Conservation (phyloP, 2,113 vertebrate genomes). For the Taxidea taxus region DNA sequence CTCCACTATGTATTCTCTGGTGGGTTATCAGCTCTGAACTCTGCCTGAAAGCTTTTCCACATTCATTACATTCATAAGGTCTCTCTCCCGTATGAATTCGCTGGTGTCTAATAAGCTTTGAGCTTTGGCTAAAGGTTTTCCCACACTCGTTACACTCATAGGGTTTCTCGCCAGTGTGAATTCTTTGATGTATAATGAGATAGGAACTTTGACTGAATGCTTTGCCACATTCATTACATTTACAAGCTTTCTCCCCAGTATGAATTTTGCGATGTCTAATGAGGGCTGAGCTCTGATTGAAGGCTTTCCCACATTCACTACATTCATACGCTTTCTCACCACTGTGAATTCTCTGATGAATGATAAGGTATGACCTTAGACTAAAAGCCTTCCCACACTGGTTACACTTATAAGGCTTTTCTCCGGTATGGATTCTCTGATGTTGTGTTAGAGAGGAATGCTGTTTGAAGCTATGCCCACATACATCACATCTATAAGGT, state of each 20-base stretch:
- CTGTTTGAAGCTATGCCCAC: conserved; percentile 78
- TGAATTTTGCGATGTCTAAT: conserved; percentile 80
- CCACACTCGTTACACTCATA: conserved; percentile 80
- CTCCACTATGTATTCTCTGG: conserved; percentile 79
- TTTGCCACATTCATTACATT: conserved; percentile 80
- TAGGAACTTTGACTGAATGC: conserved; percentile 79
- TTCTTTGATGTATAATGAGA: conserved; percentile 79
- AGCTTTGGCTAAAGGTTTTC: conserved; percentile 77
- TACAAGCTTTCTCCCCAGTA: conserved; percentile 80
- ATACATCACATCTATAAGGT: conserved; percentile 76
- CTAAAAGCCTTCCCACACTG: conserved; percentile 84
- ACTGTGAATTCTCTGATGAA: conserved; percentile 81
- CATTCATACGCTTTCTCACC: conserved; percentile 82
- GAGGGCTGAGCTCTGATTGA: conserved; percentile 79
- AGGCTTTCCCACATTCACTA: conserved; percentile 78
- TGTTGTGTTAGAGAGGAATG: conserved; percentile 79
- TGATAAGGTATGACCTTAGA: conserved; percentile 83
- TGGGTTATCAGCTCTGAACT: conserved; percentile 77
- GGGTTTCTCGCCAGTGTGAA: conserved; percentile 80
- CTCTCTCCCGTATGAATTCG: conserved; percentile 79
- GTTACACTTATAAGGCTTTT: conserved; percentile 86
- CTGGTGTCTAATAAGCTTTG: conserved; percentile 76
- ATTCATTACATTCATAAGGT: conserved; percentile 75
- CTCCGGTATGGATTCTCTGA: conserved; percentile 81
- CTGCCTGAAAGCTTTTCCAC: conserved; percentile 78